Base-by-base conservation (phyloP, 2,797 vertebrate genomes). In the Microctenopoma steveboyesi region DNA sequence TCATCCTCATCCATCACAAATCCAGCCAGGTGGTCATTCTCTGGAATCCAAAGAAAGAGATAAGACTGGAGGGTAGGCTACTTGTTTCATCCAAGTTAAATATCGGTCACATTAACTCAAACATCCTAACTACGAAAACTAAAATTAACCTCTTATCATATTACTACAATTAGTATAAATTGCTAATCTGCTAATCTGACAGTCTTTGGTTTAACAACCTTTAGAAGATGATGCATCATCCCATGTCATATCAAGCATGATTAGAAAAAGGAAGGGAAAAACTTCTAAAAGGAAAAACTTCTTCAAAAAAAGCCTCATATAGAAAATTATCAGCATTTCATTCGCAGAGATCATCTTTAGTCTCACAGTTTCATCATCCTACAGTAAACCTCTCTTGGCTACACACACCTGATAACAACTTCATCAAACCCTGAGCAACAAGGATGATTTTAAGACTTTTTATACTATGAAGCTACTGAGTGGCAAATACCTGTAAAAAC, bases 371-470 rank as follows among this genome's bases (percentile, higher is more conserved):
- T 86, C 63, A 74, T 18, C 37, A 62, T 79, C 77, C 77, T 75
- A 85, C 70, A 84, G 82, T 78, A 85, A 76, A 83, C 74, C 66
- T 79, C 70, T 2, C 63, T 48, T 18, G 45, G 45, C 16, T n/a
- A 67, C 59, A 64, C 54, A 75, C 50, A 42, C 35, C 73, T 37
- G 57, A 74, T 35, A 68, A 51, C 37, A 68, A 51, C 37, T 57
- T 70, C n/a, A 81, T 69, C 83, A 82, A 87, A 92, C 90, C 90
- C 92, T 92, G 92, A 93, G 93, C 89, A 83, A 83, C 88, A 82
- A 86, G 84, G 81, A 85, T 48, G 74, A 71, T 79, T 35, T 69
- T 83, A 89, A 88, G 84, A 91, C 89, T 78, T 88, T 51, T 65
- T 69, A 62, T 57, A 63, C 72, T 77, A 77, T 73, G 66, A 85